Base-by-base conservation (phyloP, 2,888 invertebrate genomes). In the Tipula confusa region DNA sequence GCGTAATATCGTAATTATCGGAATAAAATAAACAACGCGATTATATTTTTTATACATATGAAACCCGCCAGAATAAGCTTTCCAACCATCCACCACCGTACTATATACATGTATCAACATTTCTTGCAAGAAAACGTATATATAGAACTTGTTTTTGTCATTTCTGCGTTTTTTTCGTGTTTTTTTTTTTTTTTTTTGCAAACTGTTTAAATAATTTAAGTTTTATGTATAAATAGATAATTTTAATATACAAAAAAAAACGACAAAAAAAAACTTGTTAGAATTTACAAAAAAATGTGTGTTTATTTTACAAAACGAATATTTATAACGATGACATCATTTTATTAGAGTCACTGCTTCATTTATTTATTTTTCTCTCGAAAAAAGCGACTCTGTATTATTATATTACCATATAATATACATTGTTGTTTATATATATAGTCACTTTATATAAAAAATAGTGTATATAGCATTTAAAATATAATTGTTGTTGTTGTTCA, bases 111-210 rank as follows among this genome's bases (percentile, higher is more conserved):
- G 36, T 28, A 29, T 29, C 18, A 6, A 29, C 7, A 29, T 80
- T 80, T 80, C 24, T 80, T 29, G n/a, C n/a, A 80, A 80, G 80
- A 80, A 80, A 80, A 80, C 29, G n/a, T n/a, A n/a, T n/a, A n/a
- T n/a, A 80, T n/a, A 80, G 15, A 80, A 80, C 80, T 15, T 15
- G 29, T 80, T 80, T 80, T 80, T 31, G 80, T 80, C 80, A 80
- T 29, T 80, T 80, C 31, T 80, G n/a, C 2, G 80, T 80, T 29
- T 1, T 79, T n/a, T n/a, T n/a, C n/a, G n/a, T n/a, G n/a, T n/a
- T n/a, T n/a, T n/a, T n/a, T n/a, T n/a, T n/a, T 29, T 80, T 13
- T 80, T 13, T 80, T 80, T 80, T 80, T 64, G 64, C 64, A 9
- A 64, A 38, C 3, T 31, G 31, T 31, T 31, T 31, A 31, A 31